Base-by-base conservation (phyloP, 1,140 invertebrate genomes). In the Drosophila watanabei region DNA sequence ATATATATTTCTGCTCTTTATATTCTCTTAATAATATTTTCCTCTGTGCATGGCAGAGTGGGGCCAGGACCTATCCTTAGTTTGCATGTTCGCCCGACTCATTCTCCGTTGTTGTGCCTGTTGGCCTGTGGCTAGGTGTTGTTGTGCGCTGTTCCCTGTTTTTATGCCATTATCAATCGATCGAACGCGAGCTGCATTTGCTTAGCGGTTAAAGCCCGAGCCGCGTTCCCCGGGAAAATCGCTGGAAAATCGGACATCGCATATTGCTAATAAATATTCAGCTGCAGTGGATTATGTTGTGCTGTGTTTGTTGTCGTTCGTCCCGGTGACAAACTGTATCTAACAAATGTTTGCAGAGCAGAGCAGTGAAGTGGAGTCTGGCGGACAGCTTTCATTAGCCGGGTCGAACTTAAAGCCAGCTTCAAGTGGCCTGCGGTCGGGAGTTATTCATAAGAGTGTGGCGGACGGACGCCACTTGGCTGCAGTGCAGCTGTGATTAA, bases 191-290 rank as follows among this genome's bases (percentile, higher is more conserved):
- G 78, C 84, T 84, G 85, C 85, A 90, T 89, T 88, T 88, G 80
- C 77, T 88, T 88, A 88, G 86, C 80, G 84, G 79, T 73, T 70
- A 73, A 41, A 58, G 57, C 39, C 33, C 48, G 76, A 51, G 35
- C 41, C 51, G 52, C 48, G 48, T 30, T 49, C 48, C 75, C 52
- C 64, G 18, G 52, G 33, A 37, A 56, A 70, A 79, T 77, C 48
- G 32, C 46, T 45, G 72, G 30, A 78, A 62, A 75, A 68, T 59
- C 54, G 35, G 9, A 71, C 59, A 65, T 70, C 63, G 80, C 70
- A 83, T 89, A 81, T 81, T 81, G 85, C 83, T 89, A 89, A 89
- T 89, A 89, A 89, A 89, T 89, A 89, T 89, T 90, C 81, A 75
- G 57, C 69, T 86, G 79, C 79, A 82, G 59, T 82, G 72, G 41